These are phyloP conservation scores for Pleuronectes platessa DNA, from an alignment of 2,113 vertebrate genomes.

Conservation along the genomic window DNA sequence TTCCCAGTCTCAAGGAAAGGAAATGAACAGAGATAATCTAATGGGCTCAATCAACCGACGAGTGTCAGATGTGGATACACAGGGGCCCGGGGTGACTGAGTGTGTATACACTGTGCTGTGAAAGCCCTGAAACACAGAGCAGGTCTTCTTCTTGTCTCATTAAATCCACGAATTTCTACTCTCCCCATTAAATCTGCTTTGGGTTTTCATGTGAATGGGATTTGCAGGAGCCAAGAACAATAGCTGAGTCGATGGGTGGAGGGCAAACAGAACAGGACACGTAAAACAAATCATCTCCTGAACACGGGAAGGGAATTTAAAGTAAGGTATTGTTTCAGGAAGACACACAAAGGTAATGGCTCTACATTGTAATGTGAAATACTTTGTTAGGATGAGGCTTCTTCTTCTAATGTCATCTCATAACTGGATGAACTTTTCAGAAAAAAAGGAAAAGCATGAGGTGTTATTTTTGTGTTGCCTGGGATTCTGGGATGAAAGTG, in stretches of 20 bases:
- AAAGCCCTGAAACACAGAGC: slow-evolving; percentile 19
- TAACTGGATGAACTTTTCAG: no score
- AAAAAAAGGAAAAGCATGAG: no score
- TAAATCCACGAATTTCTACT: slow-evolving; percentile 52
- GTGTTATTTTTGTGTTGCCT: neutral
- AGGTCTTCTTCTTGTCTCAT: slow-evolving; percentile 46
- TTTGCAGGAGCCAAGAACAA: slow-evolving; percentile 45
- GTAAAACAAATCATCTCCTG: slow-evolving; percentile 27
- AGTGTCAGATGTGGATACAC: slow-evolving; percentile 50
- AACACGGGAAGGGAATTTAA: slow-evolving; percentile 49
- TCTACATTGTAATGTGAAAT: neutral
- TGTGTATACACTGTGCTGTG: neutral
- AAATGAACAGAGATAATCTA: slow-evolving; percentile 55
- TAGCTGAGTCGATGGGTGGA: slow-evolving; percentile 63
- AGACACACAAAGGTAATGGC: slow-evolving; percentile 5
- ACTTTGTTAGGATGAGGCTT: no score
- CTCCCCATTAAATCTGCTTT: slow-evolving; percentile 41
- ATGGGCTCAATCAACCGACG: slow-evolving; percentile 59
- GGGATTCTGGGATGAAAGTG: slow-evolving; percentile 17
- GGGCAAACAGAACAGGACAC: slow-evolving; percentile 21
- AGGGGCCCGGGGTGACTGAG: slow-evolving; percentile 27
- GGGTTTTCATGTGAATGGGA: slow-evolving; percentile 47
- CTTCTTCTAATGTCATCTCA: no score
- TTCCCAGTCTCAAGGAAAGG: slow-evolving; percentile 4
- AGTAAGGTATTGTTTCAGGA: slow-evolving; percentile 25